Evolutionary conservation across 2,888 invertebrate species (phyloP).

Genomic region (Camponotus fellah): DNA sequence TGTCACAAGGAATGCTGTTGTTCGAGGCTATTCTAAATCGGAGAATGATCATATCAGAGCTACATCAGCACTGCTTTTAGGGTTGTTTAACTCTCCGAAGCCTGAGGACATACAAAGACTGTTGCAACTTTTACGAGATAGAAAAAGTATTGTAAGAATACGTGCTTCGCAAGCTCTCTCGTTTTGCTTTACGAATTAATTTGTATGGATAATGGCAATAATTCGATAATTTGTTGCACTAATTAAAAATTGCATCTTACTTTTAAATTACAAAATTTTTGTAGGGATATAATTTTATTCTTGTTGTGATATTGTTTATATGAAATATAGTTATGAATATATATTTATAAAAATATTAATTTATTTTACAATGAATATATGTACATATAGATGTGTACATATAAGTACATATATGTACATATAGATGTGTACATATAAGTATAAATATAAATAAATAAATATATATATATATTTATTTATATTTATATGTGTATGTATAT

Average conservation of each 20-base stretch:
- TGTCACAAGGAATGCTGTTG: conserved; percentile 78
- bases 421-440: conserved; percentile 66
- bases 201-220: not conserved
- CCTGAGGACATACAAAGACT: conserved; percentile 82
- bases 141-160: conserved; percentile 78
- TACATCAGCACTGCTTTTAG: conserved; percentile 81
- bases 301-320: conserved; percentile 34
- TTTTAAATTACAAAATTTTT: conserved; percentile 33
- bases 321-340: not conserved
- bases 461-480: not conserved
- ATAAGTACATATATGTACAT: conserved; percentile 64
- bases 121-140: conserved; percentile 81
- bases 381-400: conserved; percentile 64
- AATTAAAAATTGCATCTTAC: conserved; percentile 3
- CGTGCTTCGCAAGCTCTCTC: conserved; percentile 81
- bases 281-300: not conserved
- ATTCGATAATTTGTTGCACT: not conserved
- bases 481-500: conserved; percentile 67
- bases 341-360: not conserved
- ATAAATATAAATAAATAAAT: conserved; percentile 62
- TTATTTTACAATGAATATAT: not conserved
- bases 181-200: conserved; percentile 73
- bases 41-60: conserved; percentile 78
- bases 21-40: conserved; percentile 82
- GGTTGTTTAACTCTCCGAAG: conserved; percentile 79